Evolutionary conservation across 2,113 vertebrate genomes (phyloP), one percentile per base, ranked within the genome.

Genomic region (Drymodes brunneopygia): DNA sequence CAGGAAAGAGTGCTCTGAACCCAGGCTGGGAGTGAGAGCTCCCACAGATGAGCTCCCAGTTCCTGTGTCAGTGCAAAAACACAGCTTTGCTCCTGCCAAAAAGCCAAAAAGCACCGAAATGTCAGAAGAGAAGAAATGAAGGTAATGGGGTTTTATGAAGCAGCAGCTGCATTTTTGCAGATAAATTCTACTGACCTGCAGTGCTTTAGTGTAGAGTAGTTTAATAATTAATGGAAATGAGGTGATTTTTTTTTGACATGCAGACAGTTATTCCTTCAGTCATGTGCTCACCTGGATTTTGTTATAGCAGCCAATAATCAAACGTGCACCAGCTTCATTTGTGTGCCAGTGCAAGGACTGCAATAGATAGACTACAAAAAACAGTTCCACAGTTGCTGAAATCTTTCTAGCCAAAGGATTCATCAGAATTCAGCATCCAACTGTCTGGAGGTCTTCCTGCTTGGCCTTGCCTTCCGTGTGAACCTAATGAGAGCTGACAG

Each of bases 401-500:
- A 75, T 67, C 69, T 69, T 71, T 27, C 69, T 58, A 33, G 88
- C 57, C 81, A n/a, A 82, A 96, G 88, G 65, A 86, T 79, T 93
- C 45, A 88, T 95, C 86, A 89, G 87, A 70, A 91, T 87, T 89
- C 86, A 87, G 53, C 83, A 83, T 92, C 71, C 70, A 27, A 7
- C 81, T 94, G 86, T 87, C 86, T 87, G 73, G 90, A 94, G 86
- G 61, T 90, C 94, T 83, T 92, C 51, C 11, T 45, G 54, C 73
- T 94, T 16, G 8, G 94, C 89, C 88, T 84, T 70, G 62, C 71
- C 86, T 97, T 91, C 54, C 0, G 8, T 35, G 7, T 87, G 81
- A 94, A 80, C 91, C 84, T 97, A 93, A 96, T 82, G 73, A 95
- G 83, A 92, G 73, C 92, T 94, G 92, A 94, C 92, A 94, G 93